Evolutionary conservation across 1,140 invertebrate genomes (phyloP), one percentile per base, ranked within the genome.

Genomic region (Leguminivora glycinivorella): DNA sequence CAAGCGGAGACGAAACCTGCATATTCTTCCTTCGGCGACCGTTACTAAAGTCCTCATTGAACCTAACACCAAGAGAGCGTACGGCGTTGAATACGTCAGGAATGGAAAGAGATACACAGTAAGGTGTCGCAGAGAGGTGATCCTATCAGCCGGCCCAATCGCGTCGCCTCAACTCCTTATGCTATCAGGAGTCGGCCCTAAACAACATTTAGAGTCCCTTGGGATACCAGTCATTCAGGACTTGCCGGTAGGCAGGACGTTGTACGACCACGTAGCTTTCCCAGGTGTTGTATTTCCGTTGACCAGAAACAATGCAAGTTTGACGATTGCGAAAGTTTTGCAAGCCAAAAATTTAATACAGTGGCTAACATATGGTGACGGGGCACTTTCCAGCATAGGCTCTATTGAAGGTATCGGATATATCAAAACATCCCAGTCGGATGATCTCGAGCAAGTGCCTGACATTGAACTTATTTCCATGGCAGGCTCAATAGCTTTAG

Each of bases 101-200:
- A 87, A 93, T 74, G 87, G 87, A 68, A 82, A 81, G 1, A 77
- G 83, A n/a, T 84, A 89, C 38, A 91, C 81, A 1, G 92, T 93
- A 0, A 92, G 92, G 56, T 94, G 94, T 1, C 90, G 87, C 31
- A 94, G 94, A 74, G 95, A 96, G 86, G 92, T 95, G 0, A 94
- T 95, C 52, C 71, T 95, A 4, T 94, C 95, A 56, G 95, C 95
- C 1, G 96, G 96, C 0, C 92, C 96, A 1, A 94, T 97, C 69
- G 95, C 95, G 73, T 95, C 96, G 4, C 95, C 96, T 0, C 96
- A 97, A 84, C 75, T 98, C 7, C 89, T 98, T 10, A 96, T 97
- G 94, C 87, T 97, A 0, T 96, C 95, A 0, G 97, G 97, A 2
- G 92, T 97, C 12, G 96, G 96, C 0, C 95, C 96, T n/a, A 93